These are phyloP conservation scores for Rutpela maculata DNA, from an alignment of 2,888 invertebrate species.

Conservation along the genomic window DNA sequence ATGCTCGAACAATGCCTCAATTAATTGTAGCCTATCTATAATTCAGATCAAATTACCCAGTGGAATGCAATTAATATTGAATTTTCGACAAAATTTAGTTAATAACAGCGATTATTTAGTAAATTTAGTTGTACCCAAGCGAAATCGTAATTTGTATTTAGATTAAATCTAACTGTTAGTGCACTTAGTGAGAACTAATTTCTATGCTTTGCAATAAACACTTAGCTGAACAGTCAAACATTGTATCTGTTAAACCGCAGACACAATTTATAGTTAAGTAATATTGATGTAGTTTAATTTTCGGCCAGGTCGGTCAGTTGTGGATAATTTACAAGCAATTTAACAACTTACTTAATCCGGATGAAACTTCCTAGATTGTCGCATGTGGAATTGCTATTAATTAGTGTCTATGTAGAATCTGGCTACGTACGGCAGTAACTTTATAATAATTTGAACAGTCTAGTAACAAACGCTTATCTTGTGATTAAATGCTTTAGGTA, in stretches of 20 bases:
- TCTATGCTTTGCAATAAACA: slow-evolving; percentile 37
- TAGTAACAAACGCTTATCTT: no score
- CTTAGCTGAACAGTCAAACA: slow-evolving; percentile 34
- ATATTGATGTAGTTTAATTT: slow-evolving; percentile 39
- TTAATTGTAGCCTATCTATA: neutral
- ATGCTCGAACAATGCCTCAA: neutral
- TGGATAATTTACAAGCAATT: slow-evolving; percentile 45
- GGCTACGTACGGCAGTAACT: neutral
- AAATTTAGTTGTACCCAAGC: slow-evolving; percentile 24
- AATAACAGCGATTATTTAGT: slow-evolving; percentile 7
- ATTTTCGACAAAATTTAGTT: neutral
- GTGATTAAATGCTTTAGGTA: no score
- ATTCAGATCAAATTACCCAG: slow-evolving; percentile 9
- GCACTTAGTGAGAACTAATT: slow-evolving; percentile 38
- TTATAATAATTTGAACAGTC: no score
- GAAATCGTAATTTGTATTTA: slow-evolving; percentile 30
- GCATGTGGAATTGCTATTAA: slow-evolving; percentile 23
- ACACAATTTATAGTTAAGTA: slow-evolving; percentile 39
- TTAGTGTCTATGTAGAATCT: neutral
- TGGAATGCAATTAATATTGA: neutral
- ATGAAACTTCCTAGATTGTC: slow-evolving; percentile 12
- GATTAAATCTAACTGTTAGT: slow-evolving; percentile 37
- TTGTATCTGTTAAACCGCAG: slow-evolving; percentile 37
- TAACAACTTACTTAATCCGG: slow-evolving; percentile 41
- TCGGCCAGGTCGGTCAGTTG: slow-evolving; percentile 38